Base-by-base conservation (phyloP, 2,797 vertebrate species). In the Trachurus trachurus region DNA sequence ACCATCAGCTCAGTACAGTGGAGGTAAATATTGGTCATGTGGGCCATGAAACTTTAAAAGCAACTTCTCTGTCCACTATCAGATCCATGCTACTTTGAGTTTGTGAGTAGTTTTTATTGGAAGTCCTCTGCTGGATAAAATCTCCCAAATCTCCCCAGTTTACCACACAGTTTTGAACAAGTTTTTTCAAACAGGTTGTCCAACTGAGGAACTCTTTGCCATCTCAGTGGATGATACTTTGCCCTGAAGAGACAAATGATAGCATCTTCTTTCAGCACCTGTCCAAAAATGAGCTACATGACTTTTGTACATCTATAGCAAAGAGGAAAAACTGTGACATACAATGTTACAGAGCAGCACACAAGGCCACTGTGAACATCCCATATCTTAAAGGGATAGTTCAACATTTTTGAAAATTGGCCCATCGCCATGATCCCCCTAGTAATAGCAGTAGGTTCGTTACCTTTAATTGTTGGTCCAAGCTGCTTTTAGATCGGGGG, bases 41-140 rank as follows among this genome's bases (percentile, higher is more conserved):
- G 10, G 22, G 9, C 31, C 5, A 34, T 34, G 12, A 74, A 49
- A 63, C 57, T 47, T 63, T 37, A 26, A 66, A 17, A 53, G 6
- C 15, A 59, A 26, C 16, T 16, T 1, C 34, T 67, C 40, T 42
- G 15, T 52, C 39, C 37, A 31, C 4, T 22, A 34, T 19, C 0
- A 15, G 39, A 50, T 56, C 31, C 31, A 19, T 9, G 40, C 15
- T 16, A 13, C 15, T 44, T 65, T 16, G 22, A 44, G 21, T 26
- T 17, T 40, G 19, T 58, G 40, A 56, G 40, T 19, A 15, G 40
- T 44, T 74, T 68, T 58, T 21, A 58, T 12, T 62, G 15, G 26
- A 53, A 6, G 5, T 13, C 1, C 34, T 70, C 40, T 37, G 34
- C 21, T 9, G 19, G 39, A 50, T 52, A 26, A 63, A 54, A n/a